Evolutionary conservation across 2,113 vertebrate genomes (phyloP).

Genomic region (Haliaeetus leucogaster): DNA sequence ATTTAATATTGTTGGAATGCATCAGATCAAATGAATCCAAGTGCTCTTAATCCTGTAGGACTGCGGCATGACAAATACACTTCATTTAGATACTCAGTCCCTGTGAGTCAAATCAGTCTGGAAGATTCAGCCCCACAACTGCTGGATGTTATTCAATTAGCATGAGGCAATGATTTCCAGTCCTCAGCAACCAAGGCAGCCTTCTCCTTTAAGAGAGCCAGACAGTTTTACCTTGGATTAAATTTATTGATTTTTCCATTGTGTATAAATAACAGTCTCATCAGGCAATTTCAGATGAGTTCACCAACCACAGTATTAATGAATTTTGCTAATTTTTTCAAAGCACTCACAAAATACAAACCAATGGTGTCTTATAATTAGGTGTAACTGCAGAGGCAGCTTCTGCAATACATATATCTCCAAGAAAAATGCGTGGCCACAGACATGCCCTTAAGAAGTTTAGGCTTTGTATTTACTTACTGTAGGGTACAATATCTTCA

Average conservation of each 20-base stretch:
- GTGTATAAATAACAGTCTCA: background rate
- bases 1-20: background rate
- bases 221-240: slow-evolving; percentile 31
- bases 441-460: background rate
- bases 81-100: background rate
- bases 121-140: background rate
- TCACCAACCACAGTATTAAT: background rate
- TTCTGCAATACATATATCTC: background rate
- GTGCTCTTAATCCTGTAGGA: background rate
- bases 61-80: slow-evolving; percentile 27
- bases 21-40: background rate
- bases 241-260: slow-evolving; percentile 16
- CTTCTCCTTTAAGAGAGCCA: background rate
- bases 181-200: background rate
- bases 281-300: background rate
- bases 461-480: background rate
- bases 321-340: slow-evolving; percentile 14
- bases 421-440: background rate
- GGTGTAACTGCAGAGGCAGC: background rate
- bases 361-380: background rate
- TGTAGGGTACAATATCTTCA: background rate
- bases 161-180: slow-evolving; percentile 18
- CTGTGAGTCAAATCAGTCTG: background rate
- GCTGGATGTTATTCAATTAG: background rate
- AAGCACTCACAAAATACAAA: background rate